These are phyloP conservation scores for Trilocha varians DNA, from an alignment of 2,888 invertebrate species.

Conservation along the genomic window DNA sequence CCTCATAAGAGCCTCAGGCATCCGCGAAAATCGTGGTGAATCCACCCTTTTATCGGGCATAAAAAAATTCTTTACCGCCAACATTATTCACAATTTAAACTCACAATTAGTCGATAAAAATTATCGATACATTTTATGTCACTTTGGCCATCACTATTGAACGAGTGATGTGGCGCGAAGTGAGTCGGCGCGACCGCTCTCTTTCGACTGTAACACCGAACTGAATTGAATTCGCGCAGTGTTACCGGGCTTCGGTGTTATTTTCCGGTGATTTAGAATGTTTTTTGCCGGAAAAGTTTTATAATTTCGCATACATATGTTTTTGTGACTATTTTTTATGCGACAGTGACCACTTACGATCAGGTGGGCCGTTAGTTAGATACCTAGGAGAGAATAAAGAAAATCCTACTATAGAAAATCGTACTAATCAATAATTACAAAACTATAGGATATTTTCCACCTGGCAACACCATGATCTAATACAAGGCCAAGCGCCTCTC, in stretches of 20 bases:
- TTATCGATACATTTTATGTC: constrained; percentile 16
- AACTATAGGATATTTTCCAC: too few species aligned
- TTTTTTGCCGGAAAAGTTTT: background rate
- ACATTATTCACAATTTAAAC: constrained; percentile 71
- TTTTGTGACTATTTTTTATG: too few species aligned
- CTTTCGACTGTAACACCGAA: background rate
- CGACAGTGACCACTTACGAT: too few species aligned
- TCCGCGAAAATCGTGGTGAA: constrained; percentile 74
- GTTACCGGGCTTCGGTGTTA: background rate
- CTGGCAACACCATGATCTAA: background rate
- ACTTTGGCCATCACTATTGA: too few species aligned
- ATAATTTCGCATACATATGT: background rate
- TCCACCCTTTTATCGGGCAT: constrained; percentile 77
- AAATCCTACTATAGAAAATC: too few species aligned
- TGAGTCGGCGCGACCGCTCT: background rate
- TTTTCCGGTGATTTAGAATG: background rate
- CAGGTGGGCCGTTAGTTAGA: too few species aligned
- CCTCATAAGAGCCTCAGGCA: constrained; percentile 83
- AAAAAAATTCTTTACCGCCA: constrained; percentile 83
- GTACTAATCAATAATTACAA: too few species aligned
- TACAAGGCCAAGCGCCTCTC: background rate
- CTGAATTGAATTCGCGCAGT: background rate
- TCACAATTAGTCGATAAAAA: constrained; percentile 16
- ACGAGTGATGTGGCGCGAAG: too few species aligned
- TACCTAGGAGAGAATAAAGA: too few species aligned